Conservation (phyloP, 2,888 invertebrate genomes). For the Tachystola acroxantha region DNA sequence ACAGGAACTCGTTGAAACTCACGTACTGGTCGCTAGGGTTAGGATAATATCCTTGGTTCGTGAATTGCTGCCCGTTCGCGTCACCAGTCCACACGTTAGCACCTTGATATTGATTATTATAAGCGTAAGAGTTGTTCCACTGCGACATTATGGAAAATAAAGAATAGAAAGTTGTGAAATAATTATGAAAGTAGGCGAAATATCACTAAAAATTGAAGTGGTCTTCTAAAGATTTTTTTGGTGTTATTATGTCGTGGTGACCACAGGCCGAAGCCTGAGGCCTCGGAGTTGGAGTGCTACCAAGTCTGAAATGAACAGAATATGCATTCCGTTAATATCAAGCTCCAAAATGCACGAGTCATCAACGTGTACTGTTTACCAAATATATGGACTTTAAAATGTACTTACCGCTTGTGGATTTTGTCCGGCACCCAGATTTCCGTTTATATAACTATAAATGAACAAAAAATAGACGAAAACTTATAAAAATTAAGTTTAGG, state of each 20-base stretch:
- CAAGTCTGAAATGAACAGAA: conserved; percentile 36
- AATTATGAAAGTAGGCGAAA: conserved; percentile 15
- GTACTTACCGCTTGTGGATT: conserved; percentile 46
- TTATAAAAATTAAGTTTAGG: conserved; percentile 46
- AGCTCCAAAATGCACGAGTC: conserved; percentile 11
- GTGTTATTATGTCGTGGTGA: conserved; percentile 23
- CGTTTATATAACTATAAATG: conserved; percentile 37
- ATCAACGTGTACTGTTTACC: conserved; percentile 48
- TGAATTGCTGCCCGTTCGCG: conserved; percentile 43
- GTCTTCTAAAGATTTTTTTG: conserved; percentile 22
- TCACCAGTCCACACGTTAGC: conserved; percentile 53
- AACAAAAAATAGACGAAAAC: conserved; percentile 58
- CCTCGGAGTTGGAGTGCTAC: conserved; percentile 26
- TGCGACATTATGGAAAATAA: conserved; percentile 54
- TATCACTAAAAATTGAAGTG: conserved; percentile 1
- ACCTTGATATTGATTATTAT: conserved; percentile 57
- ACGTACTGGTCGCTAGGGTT: conserved; percentile 59
- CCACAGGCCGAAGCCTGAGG: conserved; percentile 72
- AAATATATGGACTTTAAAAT: conserved; percentile 11
- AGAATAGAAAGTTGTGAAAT: conserved; percentile 39
- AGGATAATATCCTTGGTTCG: conserved; percentile 51
- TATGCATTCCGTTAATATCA: conserved; percentile 5
- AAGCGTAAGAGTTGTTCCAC: conserved; percentile 66
- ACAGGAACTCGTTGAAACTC: conserved; percentile 62
- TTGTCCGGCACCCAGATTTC: conserved; percentile 26